A percentile compares a stretch with the other conserved stretches of the same genome.
These are phyloP conservation scores for Lophochroa leadbeateri DNA, from an alignment of 2,113 vertebrate species.

Conservation along the genomic window DNA sequence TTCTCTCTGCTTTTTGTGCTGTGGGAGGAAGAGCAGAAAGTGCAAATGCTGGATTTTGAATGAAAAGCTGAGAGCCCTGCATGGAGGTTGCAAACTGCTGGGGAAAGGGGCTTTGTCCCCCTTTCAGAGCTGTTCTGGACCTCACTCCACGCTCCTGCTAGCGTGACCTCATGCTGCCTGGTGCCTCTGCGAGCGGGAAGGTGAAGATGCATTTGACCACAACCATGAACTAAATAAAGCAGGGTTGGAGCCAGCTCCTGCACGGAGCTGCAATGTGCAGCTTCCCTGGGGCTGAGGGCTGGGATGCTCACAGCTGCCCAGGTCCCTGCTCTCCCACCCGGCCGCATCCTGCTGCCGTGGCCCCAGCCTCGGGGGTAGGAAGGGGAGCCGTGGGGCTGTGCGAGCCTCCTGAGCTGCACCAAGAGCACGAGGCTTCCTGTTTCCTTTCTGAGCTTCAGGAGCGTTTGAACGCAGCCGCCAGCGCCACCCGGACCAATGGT, in stretches of 20 bases:
- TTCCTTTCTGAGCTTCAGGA: conserved; percentile 71
- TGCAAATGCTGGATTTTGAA: not conserved
- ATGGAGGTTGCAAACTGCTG: not conserved
- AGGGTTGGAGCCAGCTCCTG: not conserved
- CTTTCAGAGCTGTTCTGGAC: fast-evolving
- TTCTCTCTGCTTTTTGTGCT: not conserved
- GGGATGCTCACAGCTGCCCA: not conserved
- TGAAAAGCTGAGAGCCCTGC: not conserved
- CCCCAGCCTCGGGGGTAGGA: conserved; percentile 20
- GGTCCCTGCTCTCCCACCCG: not conserved
- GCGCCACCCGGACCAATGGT: conserved; percentile 59
- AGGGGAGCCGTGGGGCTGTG: not conserved
- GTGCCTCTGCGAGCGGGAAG: not conserved
- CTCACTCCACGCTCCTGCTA: fast-evolving
- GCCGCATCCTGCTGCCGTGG: not conserved
- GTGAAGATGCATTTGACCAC: fast-evolving
- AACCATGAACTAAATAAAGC: fast-evolving
- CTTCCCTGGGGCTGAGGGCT: not conserved
- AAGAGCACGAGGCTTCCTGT: conserved; percentile 75
- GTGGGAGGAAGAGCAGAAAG: not conserved
- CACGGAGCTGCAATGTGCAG: fast-evolving
- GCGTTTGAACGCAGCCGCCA: conserved; percentile 70
- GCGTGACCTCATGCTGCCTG: fast-evolving
- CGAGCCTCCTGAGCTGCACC: conserved; percentile 5
- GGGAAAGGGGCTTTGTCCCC: not conserved